Percentiles rank a stretch among this genome's conserved stretches.
phyloP scores from a whole-genome alignment of 2,113 vertebrate species.

The Poecilia latipinna region DNA sequence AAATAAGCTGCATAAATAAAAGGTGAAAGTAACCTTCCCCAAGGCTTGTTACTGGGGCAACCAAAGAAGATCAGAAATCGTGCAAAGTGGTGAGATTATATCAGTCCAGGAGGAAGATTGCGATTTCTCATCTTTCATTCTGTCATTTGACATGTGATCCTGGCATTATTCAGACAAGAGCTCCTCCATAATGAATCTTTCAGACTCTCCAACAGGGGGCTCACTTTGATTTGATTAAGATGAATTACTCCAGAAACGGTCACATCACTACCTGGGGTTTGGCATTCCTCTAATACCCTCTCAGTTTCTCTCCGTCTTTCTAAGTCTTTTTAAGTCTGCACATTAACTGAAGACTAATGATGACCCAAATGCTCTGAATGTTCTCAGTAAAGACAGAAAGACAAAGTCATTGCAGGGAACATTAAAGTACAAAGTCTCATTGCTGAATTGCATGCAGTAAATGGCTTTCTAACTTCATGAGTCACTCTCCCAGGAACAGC shows the following conservation, averaged over 20 bases:
- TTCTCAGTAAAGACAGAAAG: background rate
- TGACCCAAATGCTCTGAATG: background rate
- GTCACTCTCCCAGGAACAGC: background rate
- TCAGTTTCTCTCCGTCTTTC: slow-evolving; percentile 20
- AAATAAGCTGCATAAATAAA: slow-evolving; percentile 1
- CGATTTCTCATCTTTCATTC: slow-evolving; percentile 15
- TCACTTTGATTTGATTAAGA: slow-evolving; percentile 33
- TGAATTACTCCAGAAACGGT: slow-evolving; percentile 13
- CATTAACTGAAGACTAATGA: background rate
- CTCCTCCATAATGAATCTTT: slow-evolving; percentile 31
- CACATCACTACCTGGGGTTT: slow-evolving; percentile 7
- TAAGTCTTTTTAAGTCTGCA: background rate
- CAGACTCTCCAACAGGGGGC: slow-evolving; percentile 4
- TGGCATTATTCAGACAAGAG: slow-evolving; percentile 16
- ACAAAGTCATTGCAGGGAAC: background rate
- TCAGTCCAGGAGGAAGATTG: background rate
- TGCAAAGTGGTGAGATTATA: background rate
- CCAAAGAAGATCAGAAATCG: background rate
- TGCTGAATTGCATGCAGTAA: background rate
- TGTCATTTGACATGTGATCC: slow-evolving; percentile 41
- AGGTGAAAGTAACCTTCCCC: background rate
- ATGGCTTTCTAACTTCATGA: background rate
- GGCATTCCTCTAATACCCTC: background rate
- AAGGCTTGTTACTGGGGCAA: background rate
- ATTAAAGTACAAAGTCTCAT: background rate